Base-by-base conservation (phyloP, 35 echinoderm and acorn worm species). In the Ophioderma brevispina region DNA sequence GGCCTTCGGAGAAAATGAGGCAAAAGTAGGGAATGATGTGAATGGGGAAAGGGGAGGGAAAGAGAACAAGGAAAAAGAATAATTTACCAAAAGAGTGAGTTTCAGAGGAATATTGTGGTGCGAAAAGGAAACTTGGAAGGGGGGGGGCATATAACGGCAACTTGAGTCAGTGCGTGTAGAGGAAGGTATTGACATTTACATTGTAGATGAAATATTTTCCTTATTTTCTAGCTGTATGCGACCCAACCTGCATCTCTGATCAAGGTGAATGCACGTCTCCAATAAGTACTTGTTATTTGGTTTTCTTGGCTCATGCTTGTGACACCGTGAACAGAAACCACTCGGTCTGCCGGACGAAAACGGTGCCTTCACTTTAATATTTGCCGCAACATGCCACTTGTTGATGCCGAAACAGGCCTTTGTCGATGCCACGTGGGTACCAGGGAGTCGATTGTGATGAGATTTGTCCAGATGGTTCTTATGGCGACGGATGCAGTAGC, bases 311-410 rank as follows among this genome's bases (percentile, higher is more conserved):
- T 0, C 19, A 41, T 34, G 5, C 77, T 25, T 97, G 95, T 87
- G 80, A 33, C 79, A 77, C 17, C 36, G 40, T 11, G 94, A 0
- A 3, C 81, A 34, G 85, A 86, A 19, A 91, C 43, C 19, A 94
- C 85, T 46, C 92, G 95, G 18, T 85, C 75, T n/a, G 83, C n/a
- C n/a, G n/a, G n/a, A n/a, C n/a, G n/a, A n/a, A n/a, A n/a, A 77
- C 37, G 92, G 94, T 75, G 50, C 55, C 10, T 50, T 81, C 25
- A 85, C 36, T 0, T 99, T n/a, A n/a, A 94, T 79, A 56, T 40
- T 15, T 99, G 97, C 85, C 78, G 80, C 41, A 94, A 93, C 78
- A 78, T 64, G 91, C 78, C 28, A 40, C 34, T 1, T 99, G 97
- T n/a, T 79, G 64, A 95, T 64, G 78, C 41, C 31, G 76, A 85